phyloP scores from a whole-genome alignment of 1,140 invertebrate genomes.

The Calephelis nemesis region DNA sequence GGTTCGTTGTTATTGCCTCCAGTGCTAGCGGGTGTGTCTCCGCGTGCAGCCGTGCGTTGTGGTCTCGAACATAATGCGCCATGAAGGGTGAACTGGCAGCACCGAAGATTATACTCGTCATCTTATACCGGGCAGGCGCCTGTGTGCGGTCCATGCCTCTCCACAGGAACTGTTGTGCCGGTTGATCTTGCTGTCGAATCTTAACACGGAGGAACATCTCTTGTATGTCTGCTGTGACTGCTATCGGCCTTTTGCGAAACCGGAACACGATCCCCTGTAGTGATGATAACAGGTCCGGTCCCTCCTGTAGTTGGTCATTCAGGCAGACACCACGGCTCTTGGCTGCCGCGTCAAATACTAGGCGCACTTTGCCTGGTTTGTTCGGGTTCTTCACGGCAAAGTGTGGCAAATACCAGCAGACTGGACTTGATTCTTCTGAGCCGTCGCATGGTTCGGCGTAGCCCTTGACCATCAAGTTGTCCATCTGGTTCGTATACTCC shows the following conservation, averaged over 20 bases:
- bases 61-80: no score
- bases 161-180: conserved; percentile 47
- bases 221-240: conserved; percentile 26
- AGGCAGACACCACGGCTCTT: conserved; percentile 19
- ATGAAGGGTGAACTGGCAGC: no score
- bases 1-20: no score
- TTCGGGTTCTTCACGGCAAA: conserved; percentile 42
- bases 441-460: no score
- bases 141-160: conserved; percentile 23
- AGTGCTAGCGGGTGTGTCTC: conserved; percentile 32
- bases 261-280: conserved; percentile 23
- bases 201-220: conserved; percentile 61
- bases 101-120: no score
- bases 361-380: conserved; percentile 38
- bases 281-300: conserved; percentile 30
- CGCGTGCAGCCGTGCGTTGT: no score
- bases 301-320: conserved; percentile 20
- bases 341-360: conserved; percentile 48
- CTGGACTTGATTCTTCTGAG: background rate
- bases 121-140: conserved; percentile 19
- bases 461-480: no score
- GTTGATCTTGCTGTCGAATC: conserved; percentile 36
- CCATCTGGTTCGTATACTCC: conserved; percentile 2
- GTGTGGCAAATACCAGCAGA: conserved; percentile 47
- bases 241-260: conserved; percentile 26